These are phyloP conservation scores for Coelopa frigida DNA, from an alignment of 1,140 invertebrate genomes.

Conservation along the genomic window DNA sequence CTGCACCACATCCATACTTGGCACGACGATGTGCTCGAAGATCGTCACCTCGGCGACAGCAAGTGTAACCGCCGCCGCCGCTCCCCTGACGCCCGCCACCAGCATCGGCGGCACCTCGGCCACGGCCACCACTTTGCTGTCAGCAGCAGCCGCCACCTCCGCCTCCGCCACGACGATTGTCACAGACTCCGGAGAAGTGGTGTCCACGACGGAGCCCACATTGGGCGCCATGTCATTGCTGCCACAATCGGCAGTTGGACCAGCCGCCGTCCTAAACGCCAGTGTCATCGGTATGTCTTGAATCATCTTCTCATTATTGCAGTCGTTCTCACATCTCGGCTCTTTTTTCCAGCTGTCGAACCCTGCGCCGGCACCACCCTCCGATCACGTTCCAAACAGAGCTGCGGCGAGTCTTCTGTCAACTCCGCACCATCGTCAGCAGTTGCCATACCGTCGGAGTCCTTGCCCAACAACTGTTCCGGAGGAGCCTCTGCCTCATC, in stretches of 20 bases:
- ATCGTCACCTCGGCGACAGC: conserved; percentile 37
- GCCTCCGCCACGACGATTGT: conserved; percentile 5
- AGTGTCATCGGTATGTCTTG: too few relatives aligned
- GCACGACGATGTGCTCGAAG: conserved; percentile 43
- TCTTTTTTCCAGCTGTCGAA: too few relatives aligned
- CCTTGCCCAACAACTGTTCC: too few relatives aligned
- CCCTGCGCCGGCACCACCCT: too few relatives aligned
- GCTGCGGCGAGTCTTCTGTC: background rate
- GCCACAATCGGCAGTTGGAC: too few relatives aligned
- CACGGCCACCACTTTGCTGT: conserved; percentile 4
- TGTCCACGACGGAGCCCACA: conserved; percentile 9
- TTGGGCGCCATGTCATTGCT: background rate
- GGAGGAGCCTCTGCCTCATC: too few relatives aligned
- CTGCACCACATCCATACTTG: conserved; percentile 43
- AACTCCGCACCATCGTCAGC: background rate
- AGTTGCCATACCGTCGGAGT: too few relatives aligned
- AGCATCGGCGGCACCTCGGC: conserved; percentile 22
- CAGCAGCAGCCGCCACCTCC: conserved; percentile 4
- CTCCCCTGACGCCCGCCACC: conserved; percentile 26
- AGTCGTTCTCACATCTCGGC: too few relatives aligned
- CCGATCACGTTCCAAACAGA: background rate
- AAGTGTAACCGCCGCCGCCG: conserved; percentile 36
- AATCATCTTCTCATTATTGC: too few relatives aligned
- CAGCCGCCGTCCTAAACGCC: too few relatives aligned
- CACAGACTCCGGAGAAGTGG: background rate